phyloP scores from a whole-genome alignment of 2,113 vertebrate species.

The Herpailurus yagouaroundi region DNA sequence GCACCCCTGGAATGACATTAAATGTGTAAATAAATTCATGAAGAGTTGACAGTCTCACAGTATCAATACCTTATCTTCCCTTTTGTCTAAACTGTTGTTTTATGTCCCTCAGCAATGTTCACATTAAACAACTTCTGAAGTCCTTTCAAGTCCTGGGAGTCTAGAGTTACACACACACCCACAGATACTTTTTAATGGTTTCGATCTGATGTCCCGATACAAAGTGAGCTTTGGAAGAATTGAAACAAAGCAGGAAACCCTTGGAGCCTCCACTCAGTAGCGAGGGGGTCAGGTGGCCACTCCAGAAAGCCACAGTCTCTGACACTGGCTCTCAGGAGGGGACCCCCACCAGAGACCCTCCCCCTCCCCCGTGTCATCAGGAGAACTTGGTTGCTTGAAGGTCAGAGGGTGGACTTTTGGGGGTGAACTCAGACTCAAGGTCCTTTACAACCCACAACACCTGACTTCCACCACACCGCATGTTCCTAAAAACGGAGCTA shows the following conservation, averaged over 20 bases:
- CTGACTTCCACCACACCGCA: neutral
- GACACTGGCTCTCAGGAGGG: neutral
- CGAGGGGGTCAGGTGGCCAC: accelerated
- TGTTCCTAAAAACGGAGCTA: neutral
- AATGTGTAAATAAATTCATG: neutral
- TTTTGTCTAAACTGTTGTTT: neutral
- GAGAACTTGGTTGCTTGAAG: neutral
- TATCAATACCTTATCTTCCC: neutral
- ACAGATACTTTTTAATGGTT: too few relatives aligned
- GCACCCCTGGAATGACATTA: too few relatives aligned
- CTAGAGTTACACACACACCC: neutral
- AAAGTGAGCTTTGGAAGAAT: neutral
- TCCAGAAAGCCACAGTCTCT: accelerated
- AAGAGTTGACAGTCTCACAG: neutral
- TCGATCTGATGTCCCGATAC: neutral
- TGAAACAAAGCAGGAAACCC: neutral
- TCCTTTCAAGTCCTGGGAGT: neutral
- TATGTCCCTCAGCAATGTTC: neutral
- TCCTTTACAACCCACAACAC: too few relatives aligned
- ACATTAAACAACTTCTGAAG: neutral
- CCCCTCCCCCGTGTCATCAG: neutral
- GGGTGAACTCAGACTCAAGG: neutral
- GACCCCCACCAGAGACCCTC: neutral
- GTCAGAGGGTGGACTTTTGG: neutral
- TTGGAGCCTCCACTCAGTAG: accelerated